Percentiles rank a stretch among this genome's conserved stretches.
Evolutionary conservation across 2,888 invertebrate genomes (phyloP).

Genomic region (Oligia fasciuncula): DNA sequence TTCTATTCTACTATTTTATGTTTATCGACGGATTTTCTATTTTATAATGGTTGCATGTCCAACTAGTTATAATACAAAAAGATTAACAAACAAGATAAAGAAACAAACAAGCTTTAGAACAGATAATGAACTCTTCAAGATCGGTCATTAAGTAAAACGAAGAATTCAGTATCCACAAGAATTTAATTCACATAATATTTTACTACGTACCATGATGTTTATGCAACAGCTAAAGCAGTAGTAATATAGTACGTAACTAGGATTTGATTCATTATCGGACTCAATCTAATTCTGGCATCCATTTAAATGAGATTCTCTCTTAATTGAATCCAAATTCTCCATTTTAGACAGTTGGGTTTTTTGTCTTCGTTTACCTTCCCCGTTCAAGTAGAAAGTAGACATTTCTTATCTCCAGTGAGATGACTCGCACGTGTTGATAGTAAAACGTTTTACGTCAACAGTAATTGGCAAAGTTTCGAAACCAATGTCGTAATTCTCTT

Average conservation of each 20-base stretch:
- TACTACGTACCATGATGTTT: background rate
- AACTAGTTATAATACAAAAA: background rate
- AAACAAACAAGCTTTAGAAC: background rate
- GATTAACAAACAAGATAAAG: background rate
- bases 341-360: background rate
- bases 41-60: background rate
- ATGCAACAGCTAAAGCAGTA: background rate
- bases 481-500: constrained; percentile 8
- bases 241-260: background rate
- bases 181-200: background rate
- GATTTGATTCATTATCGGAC: background rate
- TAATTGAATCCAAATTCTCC: constrained; percentile 1
- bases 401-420: background rate
- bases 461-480: constrained; percentile 10
- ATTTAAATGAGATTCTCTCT: background rate
- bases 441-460: constrained; percentile 32
- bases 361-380: background rate
- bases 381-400: background rate
- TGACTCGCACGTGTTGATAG: background rate
- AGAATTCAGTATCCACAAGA: background rate
- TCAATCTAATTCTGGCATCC: background rate
- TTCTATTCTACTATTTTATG: too few species aligned
- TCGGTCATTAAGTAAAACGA: background rate
- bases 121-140: background rate
- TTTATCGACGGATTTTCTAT: too few species aligned